phyloP scores from a whole-genome alignment of 2,113 vertebrate genomes.

The Epinephelus moara region DNA sequence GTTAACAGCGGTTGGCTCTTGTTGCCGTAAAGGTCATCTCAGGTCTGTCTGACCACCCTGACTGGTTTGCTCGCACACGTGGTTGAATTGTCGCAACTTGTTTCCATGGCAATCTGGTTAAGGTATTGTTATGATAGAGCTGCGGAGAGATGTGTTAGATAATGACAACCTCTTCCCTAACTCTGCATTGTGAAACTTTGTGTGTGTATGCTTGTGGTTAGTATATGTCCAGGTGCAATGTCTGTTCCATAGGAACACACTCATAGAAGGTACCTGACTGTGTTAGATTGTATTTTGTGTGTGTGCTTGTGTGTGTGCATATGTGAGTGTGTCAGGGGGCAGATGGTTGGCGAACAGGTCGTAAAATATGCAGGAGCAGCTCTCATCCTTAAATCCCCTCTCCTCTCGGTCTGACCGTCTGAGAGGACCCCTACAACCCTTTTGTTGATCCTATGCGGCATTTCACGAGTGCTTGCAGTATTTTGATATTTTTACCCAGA shows the following conservation, averaged over 20 bases:
- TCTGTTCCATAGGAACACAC: slow-evolving; percentile 4
- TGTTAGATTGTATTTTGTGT: slow-evolving; percentile 12
- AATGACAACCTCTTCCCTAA: background rate
- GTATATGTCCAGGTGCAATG: background rate
- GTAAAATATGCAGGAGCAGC: slow-evolving; percentile 71
- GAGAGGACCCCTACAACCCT: slow-evolving; percentile 10
- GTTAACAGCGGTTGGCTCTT: slow-evolving; percentile 29
- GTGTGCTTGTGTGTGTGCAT: background rate
- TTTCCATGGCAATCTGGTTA: slow-evolving; percentile 41
- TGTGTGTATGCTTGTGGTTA: background rate
- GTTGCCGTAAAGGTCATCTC: slow-evolving; percentile 11
- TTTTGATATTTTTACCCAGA: slow-evolving; percentile 34
- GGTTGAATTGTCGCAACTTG: slow-evolving; percentile 3
- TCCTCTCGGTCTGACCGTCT: slow-evolving; percentile 47
- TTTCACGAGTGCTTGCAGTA: background rate
- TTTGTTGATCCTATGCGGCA: slow-evolving; percentile 16
- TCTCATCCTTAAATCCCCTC: slow-evolving; percentile 32
- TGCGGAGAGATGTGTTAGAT: background rate
- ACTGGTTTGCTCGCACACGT: background rate
- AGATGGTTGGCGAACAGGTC: slow-evolving; percentile 64
- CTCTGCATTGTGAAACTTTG: background rate
- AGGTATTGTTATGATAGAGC: background rate
- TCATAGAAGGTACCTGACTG: slow-evolving; percentile 20
- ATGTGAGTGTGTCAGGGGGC: slow-evolving; percentile 48
- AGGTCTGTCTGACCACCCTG: slow-evolving; percentile 4